Evolutionary conservation across 2,797 vertebrate genomes (phyloP), one percentile per base, ranked within the genome.

Genomic region (Dipus sagitta): DNA sequence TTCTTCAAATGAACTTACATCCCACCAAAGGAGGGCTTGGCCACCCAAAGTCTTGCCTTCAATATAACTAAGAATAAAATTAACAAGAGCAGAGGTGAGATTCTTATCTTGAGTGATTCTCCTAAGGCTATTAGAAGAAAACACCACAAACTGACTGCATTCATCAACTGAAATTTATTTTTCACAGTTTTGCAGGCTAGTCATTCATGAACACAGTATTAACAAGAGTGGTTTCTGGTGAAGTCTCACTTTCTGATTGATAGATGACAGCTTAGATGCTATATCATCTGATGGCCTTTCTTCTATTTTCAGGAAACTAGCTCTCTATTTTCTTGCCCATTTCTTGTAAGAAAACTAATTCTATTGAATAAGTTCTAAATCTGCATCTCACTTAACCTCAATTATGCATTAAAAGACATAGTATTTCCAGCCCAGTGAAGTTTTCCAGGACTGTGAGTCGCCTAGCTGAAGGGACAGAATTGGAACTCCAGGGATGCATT

Each of bases 1-100:
- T 18, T 34, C 1, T 64, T 3, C 0, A 68, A 0, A 0, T 88
- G 15, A 71, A 72, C 0, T 9, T 77, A 3, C 21, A 2, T 14
- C 10, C 24, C 82, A 0, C 4, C 7, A 80, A 24, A 6, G 8
- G 2, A 30, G 62, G 62, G 1, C 11, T 9, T 54, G 34, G 3
- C 17, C 54, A 3, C 9, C 2, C 12, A 65, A 6, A 0, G 60
- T 3, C 2, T 15, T 58, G 14, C 0, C 11, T 67, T 92, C 64
- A 42, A 32, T 7, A 18, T 52, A 23, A 74, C 42, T 32, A 74
- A 32, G 6, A 68, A 64, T 82, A 78, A 42, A 86, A 11, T 21
- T 2, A 72, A 70, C 3, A 83, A 15, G 68, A 10, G 9, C 3
- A 52, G 34, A 75, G 28, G 14, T 60, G 13, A 54, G 21, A 85